Conservation (phyloP, 2,113 vertebrate species). For the Probosciger aterrimus region DNA sequence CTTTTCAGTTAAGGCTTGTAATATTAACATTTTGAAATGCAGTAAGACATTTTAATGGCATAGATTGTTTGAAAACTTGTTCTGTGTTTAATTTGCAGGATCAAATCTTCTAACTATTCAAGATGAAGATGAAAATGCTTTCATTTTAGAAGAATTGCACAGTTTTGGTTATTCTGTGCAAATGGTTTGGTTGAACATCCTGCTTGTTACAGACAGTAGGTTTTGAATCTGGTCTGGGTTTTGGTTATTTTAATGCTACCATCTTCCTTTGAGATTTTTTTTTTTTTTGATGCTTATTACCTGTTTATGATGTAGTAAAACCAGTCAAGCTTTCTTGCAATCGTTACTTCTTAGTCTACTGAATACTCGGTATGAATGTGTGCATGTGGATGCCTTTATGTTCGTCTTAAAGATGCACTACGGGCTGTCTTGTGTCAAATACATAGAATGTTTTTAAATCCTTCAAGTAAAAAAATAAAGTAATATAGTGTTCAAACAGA, state of each 20-base stretch:
- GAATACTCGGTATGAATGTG: not conserved
- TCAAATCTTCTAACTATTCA: conserved; percentile 86
- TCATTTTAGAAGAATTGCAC: conserved; percentile 84
- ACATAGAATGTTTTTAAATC: not conserved
- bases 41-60: not conserved
- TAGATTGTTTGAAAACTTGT: not conserved
- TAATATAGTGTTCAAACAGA: not conserved
- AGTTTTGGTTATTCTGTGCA: conserved; percentile 76
- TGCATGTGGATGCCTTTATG: not conserved
- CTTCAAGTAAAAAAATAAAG: not conserved
- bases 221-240: not conserved
- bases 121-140: conserved; percentile 84
- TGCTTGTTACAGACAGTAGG: conserved; percentile 82
- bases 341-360: not conserved
- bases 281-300: not conserved
- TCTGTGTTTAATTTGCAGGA: conserved; percentile 61
- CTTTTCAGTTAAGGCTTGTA: not conserved
- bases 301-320: not conserved
- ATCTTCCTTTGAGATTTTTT: not conserved
- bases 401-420: not conserved
- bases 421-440: not conserved
- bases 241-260: not conserved
- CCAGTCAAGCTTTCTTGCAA: not conserved
- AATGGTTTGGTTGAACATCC: conserved; percentile 86
- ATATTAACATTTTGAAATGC: not conserved